Base-by-base conservation (phyloP, 2,888 invertebrate species). In the Eupithecia subumbrata region DNA sequence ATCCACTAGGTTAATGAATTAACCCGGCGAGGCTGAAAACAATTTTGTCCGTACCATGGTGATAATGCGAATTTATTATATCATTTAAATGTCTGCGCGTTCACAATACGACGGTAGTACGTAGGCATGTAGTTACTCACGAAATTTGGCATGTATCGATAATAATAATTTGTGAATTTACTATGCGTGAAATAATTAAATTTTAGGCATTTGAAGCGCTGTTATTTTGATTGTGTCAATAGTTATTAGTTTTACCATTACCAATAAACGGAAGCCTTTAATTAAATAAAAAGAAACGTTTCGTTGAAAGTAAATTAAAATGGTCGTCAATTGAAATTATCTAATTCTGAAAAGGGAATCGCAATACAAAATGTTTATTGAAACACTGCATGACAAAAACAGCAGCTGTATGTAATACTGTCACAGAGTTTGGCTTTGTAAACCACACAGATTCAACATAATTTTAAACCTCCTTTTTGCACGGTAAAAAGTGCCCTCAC, bases 31-130 rank as follows among this genome's bases (percentile, higher is more conserved):
- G 87, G 82, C 86, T 82, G 89, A 91, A 93, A 92, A 92, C 91
- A 92, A 92, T 92, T 92, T 91, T 85, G 90, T 88, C 86, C 86
- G 87, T 84, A 84, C 88, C 82, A 86, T 85, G 85, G 88, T 85
- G 92, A 90, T 92, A 92, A 93, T 92, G 86, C 87, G 85, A 91
- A 92, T 93, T 93, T 92, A 93, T 92, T 91, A 90, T 92, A 92
- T 92, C 91, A 91, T 92, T 91, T 92, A 91, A 91, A 91, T 87
- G 90, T 89, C 88, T 86, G 87, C 90, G 87, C 87, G 89, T 73
- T 88, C 88, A 78, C 79, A 69, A 72, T 74, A 76, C 60, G 64
- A 60, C 56, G 67, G 72, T 75, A 76, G 12, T 60, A 25, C 52
- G n/a, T 11, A 14, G 25, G 4, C 5, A 12, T 4, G 25, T 25